Evolutionary conservation across 2,113 vertebrate genomes (phyloP), one percentile per base, ranked within the genome.

Genomic region (Salvelinus alpinus): DNA sequence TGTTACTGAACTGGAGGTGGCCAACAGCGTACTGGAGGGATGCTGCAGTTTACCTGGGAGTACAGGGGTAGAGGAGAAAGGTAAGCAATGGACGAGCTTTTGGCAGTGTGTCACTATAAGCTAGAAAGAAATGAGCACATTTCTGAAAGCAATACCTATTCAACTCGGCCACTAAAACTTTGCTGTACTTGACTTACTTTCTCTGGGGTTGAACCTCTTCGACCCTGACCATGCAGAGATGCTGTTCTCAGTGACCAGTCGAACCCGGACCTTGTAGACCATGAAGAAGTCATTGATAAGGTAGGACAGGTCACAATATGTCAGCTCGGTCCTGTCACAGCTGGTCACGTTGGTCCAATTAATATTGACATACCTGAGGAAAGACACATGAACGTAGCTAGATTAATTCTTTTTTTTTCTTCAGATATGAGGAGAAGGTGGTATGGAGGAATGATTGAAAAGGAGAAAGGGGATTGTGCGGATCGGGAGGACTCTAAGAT

Each of bases 21-120:
- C 82, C 60, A 64, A 77, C 73, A 94, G 44, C 5, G 22, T 87
- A 78, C 93, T 93, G 5, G 83, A 77, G 0, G 94, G 94, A 44
- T 90, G 80, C 3, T 29, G 70, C 51, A 94, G 22, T 6, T 84
- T 4, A 72, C 84, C 93, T 94, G 60, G n/a, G 3, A 44, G n/a
- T 75, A 51, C 8, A 79, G 29, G 79, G 74, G 34, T 24, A 51
- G 51, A 59, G 68, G n/a, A 66, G 8, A 27, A 57, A 38, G 22
- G 12, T 9, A 47, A 54, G 5, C 20, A 6, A 13, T 72, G 24
- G 24, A 64, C 0, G 2, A 11, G 38, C 9, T 44, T 44, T 11
- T 44, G 9, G 38, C 38, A 44, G 38, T 44, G 38, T 44, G 38
- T 44, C 8, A 44, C 38, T 44, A 44, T 11, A 44, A 44, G 1